Evolutionary conservation across 2,113 vertebrate genomes (phyloP).

Genomic region (Sprattus sprattus): DNA sequence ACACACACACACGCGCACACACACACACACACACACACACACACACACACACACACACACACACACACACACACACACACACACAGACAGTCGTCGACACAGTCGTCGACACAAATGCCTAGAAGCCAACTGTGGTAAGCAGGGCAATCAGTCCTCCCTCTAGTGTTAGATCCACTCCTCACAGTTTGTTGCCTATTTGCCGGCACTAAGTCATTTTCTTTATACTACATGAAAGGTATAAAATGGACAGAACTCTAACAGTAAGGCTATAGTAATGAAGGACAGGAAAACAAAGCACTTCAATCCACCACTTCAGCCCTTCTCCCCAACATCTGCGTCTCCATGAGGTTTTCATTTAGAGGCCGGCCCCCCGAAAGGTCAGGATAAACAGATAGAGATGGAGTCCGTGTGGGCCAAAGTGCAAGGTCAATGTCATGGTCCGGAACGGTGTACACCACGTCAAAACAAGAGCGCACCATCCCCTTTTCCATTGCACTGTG

Average conservation of each 20-base stretch:
- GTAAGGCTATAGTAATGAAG: background rate
- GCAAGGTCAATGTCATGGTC: constrained; percentile 36
- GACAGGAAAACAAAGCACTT: background rate
- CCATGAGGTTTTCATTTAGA: constrained; percentile 10
- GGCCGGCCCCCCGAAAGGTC: background rate
- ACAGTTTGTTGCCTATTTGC: background rate
- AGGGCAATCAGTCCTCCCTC: background rate
- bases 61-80: too few species aligned
- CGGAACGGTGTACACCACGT: background rate
- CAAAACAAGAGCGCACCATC: constrained; percentile 30
- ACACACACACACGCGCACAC: too few species aligned
- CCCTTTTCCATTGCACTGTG: background rate
- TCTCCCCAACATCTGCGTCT: background rate
- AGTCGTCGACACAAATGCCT: too few species aligned
- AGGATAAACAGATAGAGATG: constrained; percentile 18
- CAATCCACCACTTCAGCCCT: background rate
- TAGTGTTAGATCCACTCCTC: background rate
- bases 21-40: too few species aligned
- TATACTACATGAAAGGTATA: background rate
- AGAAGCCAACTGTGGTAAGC: background rate
- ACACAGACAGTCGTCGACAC: too few species aligned
- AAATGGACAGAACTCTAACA: background rate
- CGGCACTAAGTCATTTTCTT: background rate
- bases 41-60: too few species aligned
- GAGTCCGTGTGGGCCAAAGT: background rate